Evolutionary conservation across 2,888 invertebrate genomes (phyloP), one percentile per base, ranked within the genome.

Genomic region (Petrolisthes manimaculis): DNA sequence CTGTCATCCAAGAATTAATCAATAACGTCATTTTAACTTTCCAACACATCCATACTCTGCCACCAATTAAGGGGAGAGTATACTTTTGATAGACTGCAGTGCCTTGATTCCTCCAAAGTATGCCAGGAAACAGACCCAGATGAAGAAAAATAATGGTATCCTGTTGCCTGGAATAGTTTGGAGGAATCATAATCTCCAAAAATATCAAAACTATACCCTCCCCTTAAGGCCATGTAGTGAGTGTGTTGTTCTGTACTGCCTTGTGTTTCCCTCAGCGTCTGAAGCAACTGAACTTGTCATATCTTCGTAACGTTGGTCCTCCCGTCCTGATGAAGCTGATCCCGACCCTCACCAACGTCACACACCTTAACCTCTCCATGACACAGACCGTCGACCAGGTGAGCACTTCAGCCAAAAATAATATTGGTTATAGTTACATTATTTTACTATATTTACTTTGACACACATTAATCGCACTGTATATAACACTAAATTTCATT

Each of bases 311-410:
- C 80, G 91, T 93, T 53, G 92, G 92, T 24, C 92, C 92, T 4
- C 91, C 88, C 21, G 89, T 91, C 12, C 89, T 93, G 18, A 37
- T 88, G 21, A 21, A 61, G 0, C 69, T 90, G 0, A 74, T 85
- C 21, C 86, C 90, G 53, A 80, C 71, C 67, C 89, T 90, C 67
- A 86, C 80, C 3, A 88, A 90, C 69, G 51, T 90, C 71, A 51
- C 74, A 14, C 88, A 91, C 6, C 91, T 93, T 67, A 92, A 93
- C 89, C 91, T 93, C 14, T 91, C 91, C 71, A 93, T 92, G 92
- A 93, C 93, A 0, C 91, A 92, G n/a, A 92, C 92, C 3, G 92
- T 92, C n/a, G 93, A 93, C 91, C 92, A 92, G 92, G 93, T 92
- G 89, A 86, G 89, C 80, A 5, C 8, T 21, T 37, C 37, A 14